These are phyloP conservation scores for Babylonia areolata DNA, from an alignment of 1,140 invertebrate genomes.

Conservation along the genomic window DNA sequence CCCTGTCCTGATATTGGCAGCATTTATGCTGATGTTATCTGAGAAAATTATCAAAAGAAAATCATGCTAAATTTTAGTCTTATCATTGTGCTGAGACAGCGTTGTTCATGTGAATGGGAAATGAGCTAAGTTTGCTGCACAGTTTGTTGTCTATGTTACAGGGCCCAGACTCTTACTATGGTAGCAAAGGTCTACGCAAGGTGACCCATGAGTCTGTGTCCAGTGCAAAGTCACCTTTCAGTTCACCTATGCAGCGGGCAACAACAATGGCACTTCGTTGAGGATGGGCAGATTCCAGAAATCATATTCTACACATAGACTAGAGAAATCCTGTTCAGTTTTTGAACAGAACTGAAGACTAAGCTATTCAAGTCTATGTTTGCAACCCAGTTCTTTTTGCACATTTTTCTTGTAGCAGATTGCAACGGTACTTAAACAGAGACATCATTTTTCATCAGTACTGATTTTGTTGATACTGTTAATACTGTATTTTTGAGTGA, in stretches of 20 bases:
- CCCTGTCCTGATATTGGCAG: too few relatives aligned
- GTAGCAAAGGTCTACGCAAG: constrained; percentile 87
- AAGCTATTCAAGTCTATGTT: not conserved
- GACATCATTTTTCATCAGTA: not conserved
- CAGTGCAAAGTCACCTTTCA: constrained; percentile 87
- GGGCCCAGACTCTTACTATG: constrained; percentile 93
- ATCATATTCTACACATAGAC: constrained; percentile 87
- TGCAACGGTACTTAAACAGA: too few relatives aligned
- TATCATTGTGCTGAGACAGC: too few relatives aligned
- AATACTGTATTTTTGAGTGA: not conserved
- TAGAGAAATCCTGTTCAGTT: not conserved
- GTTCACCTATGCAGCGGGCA: constrained; percentile 90
- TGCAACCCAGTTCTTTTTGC: not conserved
- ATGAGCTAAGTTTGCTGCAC: too few relatives aligned
- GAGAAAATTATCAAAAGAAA: too few relatives aligned
- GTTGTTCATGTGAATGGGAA: too few relatives aligned
- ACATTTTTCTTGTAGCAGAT: not conserved
- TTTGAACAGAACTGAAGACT: too few relatives aligned
- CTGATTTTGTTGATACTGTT: not conserved
- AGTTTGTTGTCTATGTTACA: too few relatives aligned
- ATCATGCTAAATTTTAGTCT: too few relatives aligned
- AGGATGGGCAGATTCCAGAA: constrained; percentile 93
- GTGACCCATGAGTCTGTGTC: constrained; percentile 86
- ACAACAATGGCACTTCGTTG: constrained; percentile 94
- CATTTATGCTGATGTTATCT: too few relatives aligned